These are phyloP conservation scores for Thymallus thymallus DNA, from an alignment of 2,113 vertebrate genomes.

Conservation along the genomic window DNA sequence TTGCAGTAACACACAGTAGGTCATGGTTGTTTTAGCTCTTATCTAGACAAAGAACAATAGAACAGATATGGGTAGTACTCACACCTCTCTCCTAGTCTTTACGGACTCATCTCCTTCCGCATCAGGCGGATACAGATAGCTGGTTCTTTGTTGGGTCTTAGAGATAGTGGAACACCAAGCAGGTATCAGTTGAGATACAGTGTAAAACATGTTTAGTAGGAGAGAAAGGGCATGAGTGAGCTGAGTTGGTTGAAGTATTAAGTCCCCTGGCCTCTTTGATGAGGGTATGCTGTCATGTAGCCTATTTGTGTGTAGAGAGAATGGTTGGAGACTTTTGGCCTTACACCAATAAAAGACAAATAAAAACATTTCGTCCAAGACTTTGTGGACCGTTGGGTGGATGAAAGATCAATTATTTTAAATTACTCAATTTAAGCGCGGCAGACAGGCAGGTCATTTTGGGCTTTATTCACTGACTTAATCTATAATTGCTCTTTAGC, in stretches of 20 bases:
- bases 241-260: constrained; percentile 3
- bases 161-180: not conserved
- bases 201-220: not conserved
- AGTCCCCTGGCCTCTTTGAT: constrained; percentile 1
- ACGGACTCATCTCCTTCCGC: too few species aligned
- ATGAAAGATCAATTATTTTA: constrained; percentile 58
- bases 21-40: constrained; percentile 44
- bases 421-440: constrained; percentile 55
- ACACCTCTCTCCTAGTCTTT: constrained; percentile 56
- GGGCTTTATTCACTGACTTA: constrained; percentile 43
- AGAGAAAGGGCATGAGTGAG: constrained; percentile 6
- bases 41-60: constrained; percentile 42
- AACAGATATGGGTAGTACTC: constrained; percentile 21
- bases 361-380: constrained; percentile 50
- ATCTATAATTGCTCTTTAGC: constrained; percentile 48
- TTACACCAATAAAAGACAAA: constrained; percentile 37
- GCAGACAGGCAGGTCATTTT: constrained; percentile 43
- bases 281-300: constrained; percentile 12
- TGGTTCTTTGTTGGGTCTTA: not conserved
- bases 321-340: constrained; percentile 2
- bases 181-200: not conserved
- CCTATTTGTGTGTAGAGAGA: constrained; percentile 13
- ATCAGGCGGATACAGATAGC: too few species aligned
- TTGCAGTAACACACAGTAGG: constrained; percentile 28
- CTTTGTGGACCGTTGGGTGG: constrained; percentile 25